Evolutionary conservation across 2,113 vertebrate species (phyloP).

Genomic region (Eleginops maclovinus): DNA sequence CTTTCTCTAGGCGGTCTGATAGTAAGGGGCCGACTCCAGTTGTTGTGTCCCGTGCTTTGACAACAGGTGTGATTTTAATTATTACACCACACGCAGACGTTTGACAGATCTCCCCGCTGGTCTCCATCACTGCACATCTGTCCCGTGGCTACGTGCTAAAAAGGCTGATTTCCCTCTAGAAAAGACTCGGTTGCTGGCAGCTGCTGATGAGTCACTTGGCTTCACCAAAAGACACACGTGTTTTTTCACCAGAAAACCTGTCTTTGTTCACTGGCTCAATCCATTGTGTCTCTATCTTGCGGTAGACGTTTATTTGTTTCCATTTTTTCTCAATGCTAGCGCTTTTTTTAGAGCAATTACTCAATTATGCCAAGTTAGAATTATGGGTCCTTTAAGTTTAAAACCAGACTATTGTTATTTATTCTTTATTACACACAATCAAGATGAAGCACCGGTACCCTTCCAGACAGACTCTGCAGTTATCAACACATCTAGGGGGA

Average conservation of each 20-base stretch:
- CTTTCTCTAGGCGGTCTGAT: neutral
- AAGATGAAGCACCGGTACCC: constrained; percentile 2
- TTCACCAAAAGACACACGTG: constrained; percentile 45
- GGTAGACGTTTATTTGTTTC: constrained; percentile 10
- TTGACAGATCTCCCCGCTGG: constrained; percentile 76
- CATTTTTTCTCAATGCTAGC: constrained; percentile 36
- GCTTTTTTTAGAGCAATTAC: too few relatives aligned
- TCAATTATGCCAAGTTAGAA: too few relatives aligned
- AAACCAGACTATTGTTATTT: constrained; percentile 12
- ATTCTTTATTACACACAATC: constrained; percentile 7
- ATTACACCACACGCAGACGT: constrained; percentile 65
- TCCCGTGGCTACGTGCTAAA: constrained; percentile 75
- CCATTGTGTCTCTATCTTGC: constrained; percentile 2
- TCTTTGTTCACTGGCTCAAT: neutral
- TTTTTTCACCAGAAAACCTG: constrained; percentile 37
- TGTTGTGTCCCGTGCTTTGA: constrained; percentile 40
- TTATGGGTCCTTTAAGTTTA: too few relatives aligned
- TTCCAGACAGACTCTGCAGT: neutral
- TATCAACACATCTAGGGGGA: neutral
- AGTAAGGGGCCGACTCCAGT: neutral
- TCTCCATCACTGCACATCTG: constrained; percentile 80
- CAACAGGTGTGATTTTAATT: constrained; percentile 80
- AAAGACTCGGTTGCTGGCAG: constrained; percentile 69
- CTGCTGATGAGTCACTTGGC: constrained; percentile 64
- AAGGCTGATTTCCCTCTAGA: constrained; percentile 81